Percentiles rank a stretch among this genome's conserved stretches.
Conservation (phyloP, 2,888 invertebrate species). For the Ormyrus labotus region DNA sequence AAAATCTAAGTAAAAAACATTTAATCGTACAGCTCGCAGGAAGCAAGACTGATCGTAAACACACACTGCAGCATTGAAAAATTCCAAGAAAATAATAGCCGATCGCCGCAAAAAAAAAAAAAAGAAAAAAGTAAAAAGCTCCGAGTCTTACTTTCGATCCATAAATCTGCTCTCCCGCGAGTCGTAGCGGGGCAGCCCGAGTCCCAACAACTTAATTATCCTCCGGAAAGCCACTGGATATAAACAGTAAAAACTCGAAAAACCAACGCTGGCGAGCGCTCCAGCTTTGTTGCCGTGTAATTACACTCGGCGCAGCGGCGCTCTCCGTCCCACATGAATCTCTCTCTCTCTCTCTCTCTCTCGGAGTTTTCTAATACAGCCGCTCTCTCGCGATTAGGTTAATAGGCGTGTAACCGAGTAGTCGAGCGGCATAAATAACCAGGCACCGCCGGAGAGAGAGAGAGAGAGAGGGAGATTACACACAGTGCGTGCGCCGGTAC, state of each 20-base stretch:
- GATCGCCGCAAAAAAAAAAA: too few species aligned
- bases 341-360: background rate
- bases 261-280: background rate
- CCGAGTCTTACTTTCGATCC: too few species aligned
- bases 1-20: too few species aligned
- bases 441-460: slow-evolving; percentile 2
- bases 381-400: slow-evolving; percentile 58
- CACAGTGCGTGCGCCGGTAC: background rate
- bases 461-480: slow-evolving; percentile 17
- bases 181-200: too few species aligned
- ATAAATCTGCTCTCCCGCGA: too few species aligned
- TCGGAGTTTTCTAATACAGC: background rate
- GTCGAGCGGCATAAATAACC: slow-evolving; percentile 45
- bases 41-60: background rate
- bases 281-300: too few species aligned
- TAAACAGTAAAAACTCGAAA: background rate
- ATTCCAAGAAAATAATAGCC: too few species aligned
- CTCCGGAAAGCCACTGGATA: background rate
- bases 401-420: slow-evolving; percentile 63
- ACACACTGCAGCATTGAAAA: background rate
- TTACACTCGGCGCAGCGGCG: background rate
- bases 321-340: background rate
- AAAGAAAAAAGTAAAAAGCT: too few species aligned
- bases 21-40: too few species aligned
- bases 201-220: too few species aligned